These are phyloP conservation scores for Alloplasta piceator DNA, from an alignment of 2,888 invertebrate species.

Conservation along the genomic window DNA sequence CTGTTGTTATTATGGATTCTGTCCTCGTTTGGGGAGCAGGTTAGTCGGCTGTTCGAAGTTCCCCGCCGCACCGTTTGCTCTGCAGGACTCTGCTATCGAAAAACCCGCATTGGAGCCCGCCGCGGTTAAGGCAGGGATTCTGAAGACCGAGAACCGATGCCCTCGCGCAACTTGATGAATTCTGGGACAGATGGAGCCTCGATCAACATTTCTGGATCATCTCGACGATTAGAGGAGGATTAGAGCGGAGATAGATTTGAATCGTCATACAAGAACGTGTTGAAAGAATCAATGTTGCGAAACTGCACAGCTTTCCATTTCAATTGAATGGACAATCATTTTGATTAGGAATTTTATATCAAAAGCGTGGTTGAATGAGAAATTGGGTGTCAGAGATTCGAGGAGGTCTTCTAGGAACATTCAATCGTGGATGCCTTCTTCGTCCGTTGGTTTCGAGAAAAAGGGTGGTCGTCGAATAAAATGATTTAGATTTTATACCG, in stretches of 20 bases:
- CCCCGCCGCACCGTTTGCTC: background rate
- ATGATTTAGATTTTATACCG: constrained; percentile 48
- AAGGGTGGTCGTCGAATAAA: constrained; percentile 9
- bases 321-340: too few relatives aligned
- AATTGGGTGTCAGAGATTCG: too few relatives aligned
- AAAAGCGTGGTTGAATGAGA: too few relatives aligned
- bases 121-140: constrained; percentile 37
- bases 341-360: too few relatives aligned
- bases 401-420: too few relatives aligned
- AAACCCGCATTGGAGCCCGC: background rate
- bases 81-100: background rate
- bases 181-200: constrained; percentile 66
- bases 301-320: too few relatives aligned
- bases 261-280: too few relatives aligned
- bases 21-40: background rate
- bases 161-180: background rate
- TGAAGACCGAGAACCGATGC: constrained; percentile 11
- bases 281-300: too few relatives aligned
- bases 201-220: constrained; percentile 1
- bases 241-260: too few relatives aligned
- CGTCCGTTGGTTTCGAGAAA: background rate
- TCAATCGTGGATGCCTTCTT: too few relatives aligned
- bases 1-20: constrained; percentile 68
- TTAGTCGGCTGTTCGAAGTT: background rate
- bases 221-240: too few relatives aligned